phyloP scores from a whole-genome alignment of 1,140 invertebrate species.

The Musca domestica region DNA sequence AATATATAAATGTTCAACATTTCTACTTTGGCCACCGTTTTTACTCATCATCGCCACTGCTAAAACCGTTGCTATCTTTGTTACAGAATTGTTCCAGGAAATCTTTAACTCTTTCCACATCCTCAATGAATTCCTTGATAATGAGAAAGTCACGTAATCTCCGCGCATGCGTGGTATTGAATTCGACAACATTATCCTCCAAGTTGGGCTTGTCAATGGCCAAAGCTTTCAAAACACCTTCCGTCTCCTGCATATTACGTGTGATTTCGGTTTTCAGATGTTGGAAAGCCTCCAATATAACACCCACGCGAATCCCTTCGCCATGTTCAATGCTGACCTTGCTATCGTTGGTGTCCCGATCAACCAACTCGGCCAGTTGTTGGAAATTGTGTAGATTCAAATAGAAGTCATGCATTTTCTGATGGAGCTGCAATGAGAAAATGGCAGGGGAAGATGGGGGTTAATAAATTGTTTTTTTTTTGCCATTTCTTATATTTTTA shows the following conservation, averaged over 20 bases:
- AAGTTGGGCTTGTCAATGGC: neutral
- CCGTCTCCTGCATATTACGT: neutral
- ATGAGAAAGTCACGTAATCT: neutral
- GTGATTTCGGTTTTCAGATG: neutral
- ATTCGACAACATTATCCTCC: neutral
- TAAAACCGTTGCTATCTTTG: neutral
- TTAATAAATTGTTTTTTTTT: too few relatives aligned
- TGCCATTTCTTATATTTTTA: too few relatives aligned
- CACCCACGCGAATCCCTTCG: neutral
- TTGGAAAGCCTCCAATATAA: neutral
- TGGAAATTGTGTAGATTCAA: neutral
- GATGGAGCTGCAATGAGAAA: neutral
- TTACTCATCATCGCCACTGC: neutral
- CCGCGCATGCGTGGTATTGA: neutral
- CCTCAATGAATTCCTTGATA: neutral
- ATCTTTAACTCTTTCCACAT: neutral
- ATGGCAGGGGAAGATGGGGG: neutral
- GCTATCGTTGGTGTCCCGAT: neutral
- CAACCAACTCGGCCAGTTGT: neutral
- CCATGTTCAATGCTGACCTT: neutral
- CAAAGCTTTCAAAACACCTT: neutral
- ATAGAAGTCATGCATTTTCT: constrained; percentile 4
- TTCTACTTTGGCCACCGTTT: neutral
- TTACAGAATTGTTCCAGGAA: constrained; percentile 2
- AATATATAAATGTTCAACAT: neutral